Percentiles rank a stretch among this genome's conserved stretches.
Evolutionary conservation across 2,888 invertebrate species (phyloP).

Genomic region (Erpobdella octoculata): DNA sequence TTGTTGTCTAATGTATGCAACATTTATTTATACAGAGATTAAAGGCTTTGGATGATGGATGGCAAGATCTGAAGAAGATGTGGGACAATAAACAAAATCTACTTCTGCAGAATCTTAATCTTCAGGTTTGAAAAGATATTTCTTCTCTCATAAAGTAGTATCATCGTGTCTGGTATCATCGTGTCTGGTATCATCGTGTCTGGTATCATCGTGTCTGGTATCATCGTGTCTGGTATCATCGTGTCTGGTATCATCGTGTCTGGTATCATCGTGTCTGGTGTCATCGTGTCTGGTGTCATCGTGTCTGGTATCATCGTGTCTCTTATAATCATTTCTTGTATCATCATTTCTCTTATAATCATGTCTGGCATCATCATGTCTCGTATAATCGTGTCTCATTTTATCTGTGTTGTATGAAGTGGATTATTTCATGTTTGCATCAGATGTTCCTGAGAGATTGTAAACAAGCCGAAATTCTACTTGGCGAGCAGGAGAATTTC

Average conservation of each 20-base stretch:
- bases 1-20: neutral
- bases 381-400: neutral
- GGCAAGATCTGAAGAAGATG: conserved; percentile 98
- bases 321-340: neutral
- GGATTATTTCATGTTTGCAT: too few species aligned
- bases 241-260: neutral
- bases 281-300: neutral
- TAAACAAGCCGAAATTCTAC: conserved; percentile 88
- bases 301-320: neutral
- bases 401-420: neutral
- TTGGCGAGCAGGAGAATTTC: conserved; percentile 95
- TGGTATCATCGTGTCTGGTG: neutral
- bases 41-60: conserved; percentile 94
- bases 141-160: neutral
- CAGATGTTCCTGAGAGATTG: conserved; percentile 87
- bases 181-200: neutral
- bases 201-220: neutral
- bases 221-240: neutral
- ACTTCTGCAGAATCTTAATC: conserved; percentile 82
- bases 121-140: conserved; percentile 44
- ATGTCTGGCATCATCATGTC: neutral
- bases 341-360: neutral
- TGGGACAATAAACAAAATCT: conserved; percentile 96
- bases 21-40: conserved; percentile 59
- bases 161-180: neutral